These are phyloP conservation scores for Pteronura brasiliensis DNA, from an alignment of 2,113 vertebrate genomes.

Conservation along the genomic window DNA sequence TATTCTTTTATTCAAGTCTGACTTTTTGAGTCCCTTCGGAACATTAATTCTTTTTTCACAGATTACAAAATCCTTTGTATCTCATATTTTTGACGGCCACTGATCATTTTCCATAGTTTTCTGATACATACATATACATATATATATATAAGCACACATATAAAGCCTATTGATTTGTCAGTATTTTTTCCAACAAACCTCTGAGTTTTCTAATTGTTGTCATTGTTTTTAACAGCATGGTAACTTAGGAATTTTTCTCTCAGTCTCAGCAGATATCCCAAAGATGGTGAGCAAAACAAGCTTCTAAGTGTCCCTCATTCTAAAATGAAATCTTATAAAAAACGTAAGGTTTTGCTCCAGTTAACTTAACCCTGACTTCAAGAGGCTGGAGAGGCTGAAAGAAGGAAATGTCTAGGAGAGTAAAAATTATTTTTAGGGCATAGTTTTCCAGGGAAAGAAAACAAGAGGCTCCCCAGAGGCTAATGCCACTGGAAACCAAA, in stretches of 20 bases:
- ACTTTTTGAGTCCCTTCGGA: neutral
- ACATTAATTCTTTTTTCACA: neutral
- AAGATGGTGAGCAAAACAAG: conserved; percentile 10
- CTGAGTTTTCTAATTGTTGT: neutral
- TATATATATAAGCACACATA: neutral
- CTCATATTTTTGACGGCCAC: neutral
- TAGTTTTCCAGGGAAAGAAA: neutral
- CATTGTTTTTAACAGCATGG: neutral
- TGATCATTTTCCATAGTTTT: neutral
- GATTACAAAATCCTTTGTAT: neutral
- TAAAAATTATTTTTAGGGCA: conserved; percentile 14
- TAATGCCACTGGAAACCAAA: neutral
- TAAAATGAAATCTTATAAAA: neutral
- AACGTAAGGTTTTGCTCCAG: neutral
- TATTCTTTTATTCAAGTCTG: neutral
- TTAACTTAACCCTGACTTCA: neutral
- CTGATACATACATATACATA: neutral
- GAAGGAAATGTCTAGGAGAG: neutral
- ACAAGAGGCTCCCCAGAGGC: neutral
- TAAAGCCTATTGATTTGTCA: neutral
- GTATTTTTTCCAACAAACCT: neutral
- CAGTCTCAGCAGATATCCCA: neutral
- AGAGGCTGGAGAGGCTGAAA: neutral
- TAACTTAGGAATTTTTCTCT: conserved; percentile 32
- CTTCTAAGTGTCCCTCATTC: neutral